Conservation (phyloP, 2,888 invertebrate species). For the Dusona sp. region DNA sequence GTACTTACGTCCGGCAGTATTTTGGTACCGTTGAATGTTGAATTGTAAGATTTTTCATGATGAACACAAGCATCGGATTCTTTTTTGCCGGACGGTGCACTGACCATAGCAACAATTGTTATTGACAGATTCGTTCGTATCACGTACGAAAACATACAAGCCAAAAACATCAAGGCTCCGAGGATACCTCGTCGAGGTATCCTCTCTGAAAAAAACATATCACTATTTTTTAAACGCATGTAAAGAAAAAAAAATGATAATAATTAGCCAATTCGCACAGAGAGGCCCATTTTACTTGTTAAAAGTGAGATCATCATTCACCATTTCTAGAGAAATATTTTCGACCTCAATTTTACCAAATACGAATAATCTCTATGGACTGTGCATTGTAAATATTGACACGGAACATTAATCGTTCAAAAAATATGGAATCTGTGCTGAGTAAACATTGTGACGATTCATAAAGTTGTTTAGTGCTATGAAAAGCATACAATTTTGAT, state of each 20-base stretch:
- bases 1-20: constrained; percentile 74
- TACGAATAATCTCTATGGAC: constrained; percentile 12
- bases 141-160: constrained; percentile 91
- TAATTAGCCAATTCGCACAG: neutral
- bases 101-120: constrained; percentile 82
- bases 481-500: neutral
- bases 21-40: constrained; percentile 46
- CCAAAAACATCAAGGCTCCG: constrained; percentile 90
- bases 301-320: neutral
- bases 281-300: neutral
- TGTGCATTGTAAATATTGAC: constrained; percentile 3
- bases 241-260: constrained; percentile 7
- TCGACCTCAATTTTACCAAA: neutral
- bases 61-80: constrained; percentile 70
- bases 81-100: constrained; percentile 68
- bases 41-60: constrained; percentile 35
- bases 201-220: constrained; percentile 80
- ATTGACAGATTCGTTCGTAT: constrained; percentile 92
- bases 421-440: constrained; percentile 30
- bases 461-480: neutral
- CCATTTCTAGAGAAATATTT: constrained; percentile 1
- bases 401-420: neutral
- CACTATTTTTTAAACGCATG: neutral
- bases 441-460: neutral
- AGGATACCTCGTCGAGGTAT: constrained; percentile 86